These are phyloP conservation scores for Rhingia rostrata DNA, from an alignment of 2,888 invertebrate species.

Conservation along the genomic window DNA sequence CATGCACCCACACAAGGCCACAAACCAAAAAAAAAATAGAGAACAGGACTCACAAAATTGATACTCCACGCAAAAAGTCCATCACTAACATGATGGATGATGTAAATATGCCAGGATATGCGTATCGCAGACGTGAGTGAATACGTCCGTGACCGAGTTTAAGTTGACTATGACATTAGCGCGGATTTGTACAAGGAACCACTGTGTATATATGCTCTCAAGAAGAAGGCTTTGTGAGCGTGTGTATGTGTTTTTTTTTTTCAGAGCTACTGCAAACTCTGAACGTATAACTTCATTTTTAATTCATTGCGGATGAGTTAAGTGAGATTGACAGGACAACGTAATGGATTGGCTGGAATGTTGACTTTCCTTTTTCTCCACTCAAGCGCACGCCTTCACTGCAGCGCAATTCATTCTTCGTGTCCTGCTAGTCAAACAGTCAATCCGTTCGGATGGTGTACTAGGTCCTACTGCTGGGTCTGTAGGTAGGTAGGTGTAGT, in stretches of 20 bases:
- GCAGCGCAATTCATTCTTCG: slow-evolving; percentile 50
- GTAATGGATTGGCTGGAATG: slow-evolving; percentile 71
- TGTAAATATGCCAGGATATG: slow-evolving; percentile 72
- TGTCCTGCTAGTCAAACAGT: slow-evolving; percentile 56
- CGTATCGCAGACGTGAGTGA: slow-evolving; percentile 58
- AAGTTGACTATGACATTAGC: slow-evolving; percentile 59
- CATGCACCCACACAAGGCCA: slow-evolving; percentile 54
- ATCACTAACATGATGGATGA: slow-evolving; percentile 72
- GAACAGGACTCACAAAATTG: not conserved
- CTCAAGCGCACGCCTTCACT: slow-evolving; percentile 19
- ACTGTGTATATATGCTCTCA: not conserved
- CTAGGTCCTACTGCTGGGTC: slow-evolving; percentile 1
- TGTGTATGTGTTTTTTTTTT: slow-evolving; percentile 3
- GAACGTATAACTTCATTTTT: slow-evolving; percentile 61
- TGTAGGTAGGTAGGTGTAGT: not conserved
- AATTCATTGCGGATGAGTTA: slow-evolving; percentile 73
- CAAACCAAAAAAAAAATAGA: slow-evolving; percentile 12
- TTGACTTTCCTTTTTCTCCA: slow-evolving; percentile 62
- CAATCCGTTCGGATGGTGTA: slow-evolving; percentile 21
- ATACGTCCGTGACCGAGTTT: slow-evolving; percentile 65
- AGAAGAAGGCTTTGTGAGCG: slow-evolving; percentile 9
- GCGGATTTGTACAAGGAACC: slow-evolving; percentile 4
- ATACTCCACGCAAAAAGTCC: slow-evolving; percentile 30
- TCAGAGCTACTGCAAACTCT: slow-evolving; percentile 7
- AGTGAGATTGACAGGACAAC: slow-evolving; percentile 70